A percentile compares a stretch with the other conserved stretches of the same genome.
Evolutionary conservation across 2,888 invertebrate genomes (phyloP).

Genomic region (Hyppa rectilinea): DNA sequence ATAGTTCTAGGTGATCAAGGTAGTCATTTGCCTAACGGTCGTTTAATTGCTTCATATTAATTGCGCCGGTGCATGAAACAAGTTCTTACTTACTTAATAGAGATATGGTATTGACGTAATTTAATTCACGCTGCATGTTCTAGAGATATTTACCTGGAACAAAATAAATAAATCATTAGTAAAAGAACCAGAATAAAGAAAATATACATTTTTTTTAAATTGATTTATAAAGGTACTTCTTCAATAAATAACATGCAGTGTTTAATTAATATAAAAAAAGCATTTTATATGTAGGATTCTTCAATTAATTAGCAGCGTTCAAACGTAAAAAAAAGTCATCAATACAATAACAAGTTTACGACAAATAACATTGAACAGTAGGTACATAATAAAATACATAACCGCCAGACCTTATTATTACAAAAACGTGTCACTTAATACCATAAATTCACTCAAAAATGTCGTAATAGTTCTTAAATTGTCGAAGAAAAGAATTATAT

Average conservation of each 20-base stretch:
- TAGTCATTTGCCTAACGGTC: conserved; percentile 54
- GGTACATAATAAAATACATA: conserved; percentile 12
- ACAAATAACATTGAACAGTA: conserved; percentile 31
- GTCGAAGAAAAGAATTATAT: conserved; percentile 11
- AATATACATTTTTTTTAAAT: too few species aligned
- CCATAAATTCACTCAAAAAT: conserved; percentile 42
- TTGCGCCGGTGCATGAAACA: conserved; percentile 47
- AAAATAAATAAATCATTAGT: conserved; percentile 38
- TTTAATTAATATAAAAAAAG: background rate
- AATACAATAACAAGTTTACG: conserved; percentile 41
- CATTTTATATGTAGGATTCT: background rate
- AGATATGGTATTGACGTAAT: conserved; percentile 45
- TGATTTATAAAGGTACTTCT: background rate
- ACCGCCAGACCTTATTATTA: conserved; percentile 21
- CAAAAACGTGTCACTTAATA: conserved; percentile 16
- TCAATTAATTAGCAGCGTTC: background rate
- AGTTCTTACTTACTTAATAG: conserved; percentile 53
- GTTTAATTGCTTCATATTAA: conserved; percentile 61
- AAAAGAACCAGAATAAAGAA: background rate
- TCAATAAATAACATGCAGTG: background rate
- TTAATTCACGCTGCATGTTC: conserved; percentile 20
- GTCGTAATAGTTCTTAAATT: conserved; percentile 19
- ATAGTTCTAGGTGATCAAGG: conserved; percentile 53
- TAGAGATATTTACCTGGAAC: conserved; percentile 60
- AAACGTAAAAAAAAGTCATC: background rate